Evolutionary conservation across 2,113 vertebrate genomes (phyloP), one percentile per base, ranked within the genome.

Genomic region (Sander vitreus): DNA sequence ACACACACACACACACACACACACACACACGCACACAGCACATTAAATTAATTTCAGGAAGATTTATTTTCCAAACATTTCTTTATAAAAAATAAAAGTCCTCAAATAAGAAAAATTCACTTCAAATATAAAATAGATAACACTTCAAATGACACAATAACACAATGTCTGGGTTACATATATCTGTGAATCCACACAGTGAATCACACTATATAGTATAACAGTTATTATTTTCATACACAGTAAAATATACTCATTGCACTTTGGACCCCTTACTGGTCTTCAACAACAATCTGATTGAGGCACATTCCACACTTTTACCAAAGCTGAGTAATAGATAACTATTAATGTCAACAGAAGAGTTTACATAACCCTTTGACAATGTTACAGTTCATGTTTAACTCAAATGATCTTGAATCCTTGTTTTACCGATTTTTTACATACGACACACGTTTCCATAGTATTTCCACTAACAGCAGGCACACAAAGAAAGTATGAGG

Each of bases 61-160:
- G 1, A 55, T 80, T 73, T 83, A 82, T 70, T 81, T 72, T 51
- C 23, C 6, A 62, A 76, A 67, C 0, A 0, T 51, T 60, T 76
- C 15, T 53, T 78, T 68, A 69, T 39, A 54, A 55, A 66, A 71
- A 81, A 87, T 78, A 81, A 8, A 76, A 57, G 4, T 64, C 47
- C 15, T 84, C 15, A 5, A 60, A 58, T 51, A 81, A 78, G 11
- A 77, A 77, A 43, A 70, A 4, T 62, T 74, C 45, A 71, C 33
- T 73, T 70, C 10, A 83, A 69, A 75, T 72, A 60, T 55, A 86
- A 48, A 79, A 36, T 13, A 57, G 1, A 55, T 6, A 77, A 33
- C 60, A 72, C 33, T 67, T 67, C 36, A 54, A 8, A 43, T 19
- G 48, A 30, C 16, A 48, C 19, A 39, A 5, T 18, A 43, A 21